Base-by-base conservation (phyloP, 2,888 invertebrate species). In the Yponomeuta cagnagella region DNA sequence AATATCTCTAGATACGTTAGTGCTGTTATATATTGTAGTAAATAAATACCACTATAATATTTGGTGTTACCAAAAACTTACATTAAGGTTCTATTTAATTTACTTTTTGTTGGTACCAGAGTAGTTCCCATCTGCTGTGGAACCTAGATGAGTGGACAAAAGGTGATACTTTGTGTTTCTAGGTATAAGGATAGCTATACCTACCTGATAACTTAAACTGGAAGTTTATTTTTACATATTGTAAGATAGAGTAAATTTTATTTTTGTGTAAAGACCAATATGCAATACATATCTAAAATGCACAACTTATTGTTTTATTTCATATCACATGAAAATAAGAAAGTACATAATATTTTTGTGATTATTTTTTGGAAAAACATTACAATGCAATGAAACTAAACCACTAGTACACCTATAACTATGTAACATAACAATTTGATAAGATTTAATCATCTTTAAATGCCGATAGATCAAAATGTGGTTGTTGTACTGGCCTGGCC, bases 191-290 rank as follows among this genome's bases (percentile, higher is more conserved):
- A 90, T 89, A 89, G 88, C 88, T 90, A 89, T 89, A 89, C 89
- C 86, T 89, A 89, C 89, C 86, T 79, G 75, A 86, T 81, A 74
- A 80, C 75, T 73, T 77, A 83, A 82, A 48, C 48, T 10, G 89
- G 89, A 88, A 88, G 80, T 89, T 91, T 91, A 91, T 92, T 92
- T 92, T 92, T 90, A 88, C 90, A 90, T 3, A 43, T 43, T 84
- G 81, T 82, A 82, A 86, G 85, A 80, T 81, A 87, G 83, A 81
- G 84, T 86, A 86, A 77, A 87, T 84, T 86, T 88, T 91, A 90
- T 90, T 90, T 90, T 90, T 89, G 82, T 90, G 88, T 89, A 48
- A 88, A 89, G 86, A 90, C 86, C 88, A 89, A 88, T 88, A 88
- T 88, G 85, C 84, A 90, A 91, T 90, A 92, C 90, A 91, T 89